phyloP scores from a whole-genome alignment of 2,797 vertebrate species.

The Sebastes glaucus region DNA sequence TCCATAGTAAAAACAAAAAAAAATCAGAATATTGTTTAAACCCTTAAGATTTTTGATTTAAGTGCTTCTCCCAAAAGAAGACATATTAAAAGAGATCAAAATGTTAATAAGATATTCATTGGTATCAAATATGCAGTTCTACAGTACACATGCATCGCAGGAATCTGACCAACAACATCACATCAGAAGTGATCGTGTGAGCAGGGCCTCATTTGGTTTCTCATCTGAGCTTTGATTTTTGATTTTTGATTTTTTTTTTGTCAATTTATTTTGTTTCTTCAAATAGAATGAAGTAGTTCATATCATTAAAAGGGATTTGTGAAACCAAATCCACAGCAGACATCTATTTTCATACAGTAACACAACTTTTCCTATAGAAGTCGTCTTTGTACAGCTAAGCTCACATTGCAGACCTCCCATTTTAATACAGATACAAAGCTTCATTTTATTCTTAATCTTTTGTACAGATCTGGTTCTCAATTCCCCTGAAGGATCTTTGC shows the following conservation, averaged over 20 bases:
- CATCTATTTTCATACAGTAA: constrained; percentile 71
- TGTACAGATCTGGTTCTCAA: constrained; percentile 54
- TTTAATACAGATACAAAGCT: constrained; percentile 44
- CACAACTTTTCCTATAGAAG: constrained; percentile 50
- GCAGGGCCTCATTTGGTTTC: constrained; percentile 25
- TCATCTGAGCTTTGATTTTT: constrained; percentile 21
- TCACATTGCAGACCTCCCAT: constrained; percentile 39
- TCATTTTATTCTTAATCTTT: constrained; percentile 42
- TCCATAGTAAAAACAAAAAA: background rate
- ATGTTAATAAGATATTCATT: background rate
- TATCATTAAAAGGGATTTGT: constrained; percentile 70
- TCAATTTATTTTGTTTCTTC: constrained; percentile 21
- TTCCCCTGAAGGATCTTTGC: constrained; percentile 45
- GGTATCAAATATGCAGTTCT: background rate
- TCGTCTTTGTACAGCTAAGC: constrained; percentile 54
- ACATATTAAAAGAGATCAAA: constrained; percentile 34
- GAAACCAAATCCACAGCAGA: constrained; percentile 61
- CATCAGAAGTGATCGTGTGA: background rate
- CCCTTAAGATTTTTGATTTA: background rate
- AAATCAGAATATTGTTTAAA: background rate
- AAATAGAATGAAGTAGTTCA: constrained; percentile 46
- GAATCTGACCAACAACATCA: constrained; percentile 27
- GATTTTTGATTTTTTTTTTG: background rate
- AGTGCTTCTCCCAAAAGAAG: constrained; percentile 17
- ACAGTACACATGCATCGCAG: constrained; percentile 2